Conservation (phyloP, 2,888 invertebrate species). For the Aproaerema taeniolella region DNA sequence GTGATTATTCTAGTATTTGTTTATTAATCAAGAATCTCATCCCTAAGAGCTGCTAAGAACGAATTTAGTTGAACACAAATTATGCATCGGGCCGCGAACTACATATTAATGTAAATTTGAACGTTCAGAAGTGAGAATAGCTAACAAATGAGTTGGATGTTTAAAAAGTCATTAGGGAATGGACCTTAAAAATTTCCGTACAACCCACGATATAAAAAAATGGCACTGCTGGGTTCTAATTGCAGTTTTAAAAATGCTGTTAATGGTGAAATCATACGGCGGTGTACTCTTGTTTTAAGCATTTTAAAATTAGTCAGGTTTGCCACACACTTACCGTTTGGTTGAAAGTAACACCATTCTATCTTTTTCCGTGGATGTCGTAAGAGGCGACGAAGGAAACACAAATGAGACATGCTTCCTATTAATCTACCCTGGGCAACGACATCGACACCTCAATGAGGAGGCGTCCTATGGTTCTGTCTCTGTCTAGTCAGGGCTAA, state of each 20-base stretch:
- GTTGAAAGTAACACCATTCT: too few relatives aligned
- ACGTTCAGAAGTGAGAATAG: neutral
- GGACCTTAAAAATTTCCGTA: neutral
- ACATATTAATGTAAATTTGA: neutral
- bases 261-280: too few relatives aligned
- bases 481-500: too few relatives aligned
- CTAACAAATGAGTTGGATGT: neutral
- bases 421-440: too few relatives aligned
- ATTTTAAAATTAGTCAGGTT: too few relatives aligned
- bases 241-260: constrained; percentile 4
- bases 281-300: too few relatives aligned
- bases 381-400: too few relatives aligned
- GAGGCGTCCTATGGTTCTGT: too few relatives aligned
- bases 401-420: too few relatives aligned
- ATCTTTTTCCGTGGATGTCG: too few relatives aligned
- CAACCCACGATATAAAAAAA: neutral
- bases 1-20: neutral
- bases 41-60: neutral
- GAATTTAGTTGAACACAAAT: neutral
- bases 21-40: neutral
- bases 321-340: too few relatives aligned
- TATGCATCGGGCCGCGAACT: neutral
- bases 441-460: too few relatives aligned
- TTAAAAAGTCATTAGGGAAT: constrained; percentile 6
- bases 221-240: neutral